Base-by-base conservation (phyloP, 2,888 invertebrate genomes). In the Exephanes ischioxanthus region DNA sequence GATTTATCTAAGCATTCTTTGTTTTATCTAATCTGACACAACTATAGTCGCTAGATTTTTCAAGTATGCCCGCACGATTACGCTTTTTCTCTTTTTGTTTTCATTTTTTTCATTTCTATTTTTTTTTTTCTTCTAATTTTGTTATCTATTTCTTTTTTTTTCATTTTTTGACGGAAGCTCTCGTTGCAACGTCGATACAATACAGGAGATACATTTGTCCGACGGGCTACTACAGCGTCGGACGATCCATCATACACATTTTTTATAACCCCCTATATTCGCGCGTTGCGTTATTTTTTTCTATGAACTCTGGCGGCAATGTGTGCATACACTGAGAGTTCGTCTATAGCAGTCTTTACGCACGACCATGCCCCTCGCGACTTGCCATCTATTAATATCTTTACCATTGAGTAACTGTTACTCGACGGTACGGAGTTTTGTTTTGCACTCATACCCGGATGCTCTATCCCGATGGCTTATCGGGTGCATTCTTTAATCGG, bases 361-460 rank as follows among this genome's bases (percentile, higher is more conserved):
- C 73, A 80, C 53, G 33, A 55, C 68, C 55, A 66, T 48, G 63
- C 63, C 55, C 55, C 82, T 53, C 75, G 45, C 37, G 66, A 77
- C 41, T 58, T 41, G 48, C 66, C 55, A 14, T 80, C 84, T 78
- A 85, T 78, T 75, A 81, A 80, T 83, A 82, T 82, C 80, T 72
- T 26, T 61, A 80, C 37, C 67, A 80, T 83, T 83, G 58, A 72
- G 22, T 53, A 67, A 72, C 58, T 51, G 78, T 45, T 22, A 67
- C 51, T 75, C 75, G 68, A 73, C 55, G 68, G 61, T 14, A 67
- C 30, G 58, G 41, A 45, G 37, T 79, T 80, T 71, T 75, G 33
- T 82, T 76, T 80, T 63, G 61, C 19, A 51, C 19, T 67, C 16
- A n/a, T 70, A 63, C 30, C 72, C 72, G 72, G 61, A 68, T 55